phyloP scores from a whole-genome alignment of 1,140 invertebrate genomes.

The Achatina immaculata region DNA sequence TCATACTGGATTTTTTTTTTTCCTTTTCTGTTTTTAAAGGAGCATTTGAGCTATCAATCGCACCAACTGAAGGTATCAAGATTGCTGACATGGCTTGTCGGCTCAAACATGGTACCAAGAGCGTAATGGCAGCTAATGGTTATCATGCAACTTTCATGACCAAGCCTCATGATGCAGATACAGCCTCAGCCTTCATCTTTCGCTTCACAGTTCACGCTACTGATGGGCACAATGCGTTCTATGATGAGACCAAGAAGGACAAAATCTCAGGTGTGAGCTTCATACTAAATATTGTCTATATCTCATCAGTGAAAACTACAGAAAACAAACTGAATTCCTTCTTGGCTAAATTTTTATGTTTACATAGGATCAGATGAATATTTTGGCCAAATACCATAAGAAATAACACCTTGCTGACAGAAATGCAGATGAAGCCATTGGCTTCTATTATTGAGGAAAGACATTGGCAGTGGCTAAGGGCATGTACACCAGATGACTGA shows the following conservation, averaged over 20 bases:
- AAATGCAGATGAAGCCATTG: too few relatives aligned
- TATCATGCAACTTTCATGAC: constrained; percentile 30
- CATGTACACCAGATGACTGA: too few relatives aligned
- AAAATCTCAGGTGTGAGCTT: constrained; percentile 22
- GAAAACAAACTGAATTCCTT: too few relatives aligned
- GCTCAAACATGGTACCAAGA: constrained; percentile 16
- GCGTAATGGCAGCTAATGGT: not conserved
- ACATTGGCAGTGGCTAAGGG: too few relatives aligned
- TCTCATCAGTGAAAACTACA: too few relatives aligned
- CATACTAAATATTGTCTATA: too few relatives aligned
- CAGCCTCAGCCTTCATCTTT: constrained; percentile 8
- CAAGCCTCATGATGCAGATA: not conserved
- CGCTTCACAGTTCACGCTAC: not conserved
- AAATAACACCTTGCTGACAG: too few relatives aligned
- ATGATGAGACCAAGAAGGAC: constrained; percentile 2
- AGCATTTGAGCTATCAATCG: constrained; percentile 26
- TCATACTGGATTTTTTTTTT: too few relatives aligned
- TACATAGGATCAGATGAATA: too few relatives aligned
- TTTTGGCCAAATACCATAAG: too few relatives aligned
- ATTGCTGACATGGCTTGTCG: constrained; percentile 6
- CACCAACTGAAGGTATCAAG: constrained; percentile 14
- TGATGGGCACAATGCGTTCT: constrained; percentile 32
- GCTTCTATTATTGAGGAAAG: too few relatives aligned
- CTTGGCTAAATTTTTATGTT: too few relatives aligned
- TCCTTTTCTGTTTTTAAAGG: constrained; percentile 1